Base-by-base conservation (phyloP, 2,888 invertebrate genomes). In the Drosophila picticornis region DNA sequence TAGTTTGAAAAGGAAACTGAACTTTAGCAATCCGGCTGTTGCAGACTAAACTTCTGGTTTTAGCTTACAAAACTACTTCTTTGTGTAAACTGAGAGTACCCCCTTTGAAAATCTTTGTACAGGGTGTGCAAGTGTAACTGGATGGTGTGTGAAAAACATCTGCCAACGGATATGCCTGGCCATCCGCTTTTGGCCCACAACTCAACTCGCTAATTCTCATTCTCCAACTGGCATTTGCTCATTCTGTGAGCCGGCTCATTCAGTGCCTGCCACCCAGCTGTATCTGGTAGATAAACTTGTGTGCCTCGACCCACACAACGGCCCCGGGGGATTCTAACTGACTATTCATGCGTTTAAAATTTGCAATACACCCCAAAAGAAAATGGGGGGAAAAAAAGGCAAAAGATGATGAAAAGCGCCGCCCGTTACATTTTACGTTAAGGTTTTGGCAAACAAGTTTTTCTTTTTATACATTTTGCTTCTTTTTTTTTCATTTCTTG, bases 341-440 rank as follows among this genome's bases (percentile, higher is more conserved):
- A 85, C 84, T 88, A 84, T 88, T 84, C 84, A 84, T 84, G 84
- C 84, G 84, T 88, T 83, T 85, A 81, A 88, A 87, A 84, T 84
- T 88, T 88, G 84, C 88, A 83, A 84, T 81, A 84, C 84, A 83
- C 79, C 72, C 40, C 34, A 66, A 75, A 78, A 72, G 81, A 80
- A 80, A 82, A 80, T 67, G 77, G 16, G 34, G 5, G 31, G 1
- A 29, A 22, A 51, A 46, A 59, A 19, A 50, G 29, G 36, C 36
- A 70, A 61, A 71, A 80, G 58, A 72, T 72, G 87, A 87, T 86
- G 87, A 84, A 84, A 78, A 81, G 73, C 79, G 60, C 79, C 74
- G 84, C 85, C 74, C 83, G 69, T 77, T 78, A 84, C 85, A 87
- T 72, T 87, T 87, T 77, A 82, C 69, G 74, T 73, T 78, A 61